Conservation (phyloP, 1,140 invertebrate species). For the Drosophila trapezifrons region DNA sequence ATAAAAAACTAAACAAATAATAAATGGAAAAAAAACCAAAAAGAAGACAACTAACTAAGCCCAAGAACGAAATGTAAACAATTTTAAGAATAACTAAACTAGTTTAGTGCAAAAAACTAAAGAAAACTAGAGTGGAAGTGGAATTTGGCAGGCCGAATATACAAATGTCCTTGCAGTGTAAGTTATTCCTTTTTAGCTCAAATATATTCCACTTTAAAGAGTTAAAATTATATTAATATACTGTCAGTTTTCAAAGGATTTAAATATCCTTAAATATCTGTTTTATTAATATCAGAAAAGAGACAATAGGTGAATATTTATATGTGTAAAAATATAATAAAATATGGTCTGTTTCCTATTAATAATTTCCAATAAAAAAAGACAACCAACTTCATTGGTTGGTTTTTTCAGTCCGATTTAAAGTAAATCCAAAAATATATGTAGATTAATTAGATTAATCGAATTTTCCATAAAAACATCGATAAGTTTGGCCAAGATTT, state of each 20-base stretch:
- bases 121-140: conserved; percentile 5
- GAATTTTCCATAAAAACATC: not conserved
- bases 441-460: no score
- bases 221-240: not conserved
- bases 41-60: conserved; percentile 22
- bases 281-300: not conserved
- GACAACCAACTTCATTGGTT: not conserved
- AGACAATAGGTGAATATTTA: conserved; percentile 31
- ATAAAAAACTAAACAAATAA: conserved; percentile 37
- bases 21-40: conserved; percentile 11
- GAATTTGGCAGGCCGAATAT: conserved; percentile 36
- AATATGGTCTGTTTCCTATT: not conserved
- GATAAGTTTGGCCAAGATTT: not conserved
- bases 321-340: not conserved
- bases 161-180: conserved; percentile 38
- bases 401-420: not conserved
- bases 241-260: not conserved
- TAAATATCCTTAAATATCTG: not conserved
- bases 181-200: not conserved
- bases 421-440: not conserved
- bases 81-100: conserved; percentile 67
- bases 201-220: not conserved
- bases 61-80: conserved; percentile 34
- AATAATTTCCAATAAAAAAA: not conserved
- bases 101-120: conserved; percentile 41